These are phyloP conservation scores for Gallinago solitaria DNA, from an alignment of 2,797 vertebrate genomes.

Conservation along the genomic window DNA sequence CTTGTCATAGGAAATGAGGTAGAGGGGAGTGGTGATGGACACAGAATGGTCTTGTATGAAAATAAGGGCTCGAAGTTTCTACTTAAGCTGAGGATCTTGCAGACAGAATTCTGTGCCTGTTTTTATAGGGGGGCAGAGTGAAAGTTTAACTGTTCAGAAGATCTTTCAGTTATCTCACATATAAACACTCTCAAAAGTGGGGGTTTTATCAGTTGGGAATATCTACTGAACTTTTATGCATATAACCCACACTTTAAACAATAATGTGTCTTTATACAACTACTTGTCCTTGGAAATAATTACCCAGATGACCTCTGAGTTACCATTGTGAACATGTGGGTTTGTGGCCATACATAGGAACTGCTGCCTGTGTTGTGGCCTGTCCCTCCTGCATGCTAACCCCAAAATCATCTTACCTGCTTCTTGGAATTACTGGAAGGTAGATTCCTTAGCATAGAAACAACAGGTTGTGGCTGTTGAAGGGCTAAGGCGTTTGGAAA, in stretches of 20 bases:
- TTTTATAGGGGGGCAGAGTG: not conserved
- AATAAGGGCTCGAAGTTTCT: not conserved
- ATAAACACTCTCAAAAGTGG: not conserved
- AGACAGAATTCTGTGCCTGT: not conserved
- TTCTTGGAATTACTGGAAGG: not conserved
- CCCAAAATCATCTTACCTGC: not conserved
- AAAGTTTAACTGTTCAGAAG: not conserved
- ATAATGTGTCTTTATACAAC: not conserved
- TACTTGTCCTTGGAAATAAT: not conserved
- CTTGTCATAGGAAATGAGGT: not conserved
- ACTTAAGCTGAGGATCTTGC: not conserved
- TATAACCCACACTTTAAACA: not conserved
- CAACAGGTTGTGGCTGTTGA: not conserved
- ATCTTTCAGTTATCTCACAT: not conserved
- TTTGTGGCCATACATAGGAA: not conserved
- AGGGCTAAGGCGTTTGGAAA: not conserved
- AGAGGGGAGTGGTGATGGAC: not conserved
- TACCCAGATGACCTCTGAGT: not conserved
- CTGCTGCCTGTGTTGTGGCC: accelerated
- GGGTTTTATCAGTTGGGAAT: not conserved
- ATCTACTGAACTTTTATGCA: not conserved
- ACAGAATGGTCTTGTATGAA: not conserved
- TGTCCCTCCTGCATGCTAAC: not conserved
- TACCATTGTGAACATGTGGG: not conserved
- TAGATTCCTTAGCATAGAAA: not conserved